Conservation (phyloP, 2,888 invertebrate species). For the Amiota mariae region DNA sequence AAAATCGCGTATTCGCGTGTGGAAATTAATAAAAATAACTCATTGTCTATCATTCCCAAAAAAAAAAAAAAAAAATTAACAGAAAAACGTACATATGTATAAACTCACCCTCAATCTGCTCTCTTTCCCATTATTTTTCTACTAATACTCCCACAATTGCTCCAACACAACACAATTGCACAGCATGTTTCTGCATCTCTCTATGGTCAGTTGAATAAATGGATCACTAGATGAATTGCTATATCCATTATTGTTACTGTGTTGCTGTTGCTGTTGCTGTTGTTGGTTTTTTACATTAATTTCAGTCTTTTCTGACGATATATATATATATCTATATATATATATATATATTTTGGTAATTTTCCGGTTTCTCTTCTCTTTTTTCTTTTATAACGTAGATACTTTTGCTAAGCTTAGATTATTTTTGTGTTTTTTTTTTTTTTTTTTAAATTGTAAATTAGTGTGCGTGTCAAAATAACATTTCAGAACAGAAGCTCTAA, state of each 20-base stretch:
- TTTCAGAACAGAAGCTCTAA: slow-evolving; percentile 38
- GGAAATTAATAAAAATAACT: slow-evolving; percentile 16
- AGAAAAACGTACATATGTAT: slow-evolving; percentile 17
- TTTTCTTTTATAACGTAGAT: neutral
- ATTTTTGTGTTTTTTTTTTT: slow-evolving; percentile 24
- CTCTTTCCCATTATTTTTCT: neutral
- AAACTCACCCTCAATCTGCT: neutral
- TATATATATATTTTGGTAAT: too few species aligned
- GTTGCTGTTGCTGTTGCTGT: slow-evolving; percentile 15
- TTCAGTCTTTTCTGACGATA: slow-evolving; percentile 34
- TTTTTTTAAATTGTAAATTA: slow-evolving; percentile 55
- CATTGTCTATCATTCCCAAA: too few species aligned
- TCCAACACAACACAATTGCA: slow-evolving; percentile 2
- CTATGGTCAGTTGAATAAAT: slow-evolving; percentile 48
- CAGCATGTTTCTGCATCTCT: slow-evolving; percentile 34
- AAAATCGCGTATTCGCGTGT: slow-evolving; percentile 21
- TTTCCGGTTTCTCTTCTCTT: neutral
- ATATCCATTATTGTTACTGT: slow-evolving; percentile 24
- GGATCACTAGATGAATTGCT: neutral
- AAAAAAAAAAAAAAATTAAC: slow-evolving; percentile 26
- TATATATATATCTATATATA: too few species aligned
- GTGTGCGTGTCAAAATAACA: slow-evolving; percentile 63
- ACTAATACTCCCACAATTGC: neutral
- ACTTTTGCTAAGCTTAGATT: neutral
- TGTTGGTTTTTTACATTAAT: slow-evolving; percentile 38